phyloP scores from a whole-genome alignment of 2,113 vertebrate species.

The Zosterops pallidus region DNA sequence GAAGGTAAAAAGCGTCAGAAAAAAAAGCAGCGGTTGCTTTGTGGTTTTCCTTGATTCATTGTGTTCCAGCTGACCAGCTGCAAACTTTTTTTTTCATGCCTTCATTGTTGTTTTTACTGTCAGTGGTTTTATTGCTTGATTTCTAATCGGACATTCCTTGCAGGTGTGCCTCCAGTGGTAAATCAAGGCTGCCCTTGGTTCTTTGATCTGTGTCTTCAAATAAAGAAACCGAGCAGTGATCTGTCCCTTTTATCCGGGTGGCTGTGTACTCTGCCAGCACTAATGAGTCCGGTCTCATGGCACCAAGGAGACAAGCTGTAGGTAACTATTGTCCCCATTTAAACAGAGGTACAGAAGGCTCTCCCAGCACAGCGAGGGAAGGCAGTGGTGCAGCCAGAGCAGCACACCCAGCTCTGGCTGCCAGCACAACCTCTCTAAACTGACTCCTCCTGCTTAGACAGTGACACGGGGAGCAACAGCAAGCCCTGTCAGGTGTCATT shows the following conservation, averaged over 20 bases:
- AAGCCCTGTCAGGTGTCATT: neutral
- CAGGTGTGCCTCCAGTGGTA: constrained; percentile 9
- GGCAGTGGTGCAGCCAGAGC: neutral
- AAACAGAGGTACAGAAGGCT: neutral
- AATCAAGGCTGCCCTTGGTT: neutral
- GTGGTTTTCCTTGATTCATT: constrained; percentile 1
- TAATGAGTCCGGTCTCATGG: neutral
- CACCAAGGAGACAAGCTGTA: neutral
- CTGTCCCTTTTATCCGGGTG: neutral
- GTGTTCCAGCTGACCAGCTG: constrained; percentile 41
- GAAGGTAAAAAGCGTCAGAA: neutral
- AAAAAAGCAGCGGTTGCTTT: neutral
- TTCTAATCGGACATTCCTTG: neutral
- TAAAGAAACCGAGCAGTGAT: neutral
- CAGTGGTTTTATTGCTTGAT: constrained; percentile 13
- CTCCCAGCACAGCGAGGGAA: neutral
- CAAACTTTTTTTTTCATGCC: neutral
- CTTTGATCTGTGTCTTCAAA: constrained; percentile 38
- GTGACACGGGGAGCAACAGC: neutral
- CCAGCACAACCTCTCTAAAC: neutral
- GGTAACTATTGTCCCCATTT: neutral
- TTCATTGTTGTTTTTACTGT: constrained; percentile 16
- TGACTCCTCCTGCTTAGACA: neutral
- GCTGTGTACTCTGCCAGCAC: neutral
- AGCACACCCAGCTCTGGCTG: neutral